A percentile compares a stretch with the other conserved stretches of the same genome.
These are phyloP conservation scores for Diarsia mendica DNA, from an alignment of 2,888 invertebrate species.

Conservation along the genomic window DNA sequence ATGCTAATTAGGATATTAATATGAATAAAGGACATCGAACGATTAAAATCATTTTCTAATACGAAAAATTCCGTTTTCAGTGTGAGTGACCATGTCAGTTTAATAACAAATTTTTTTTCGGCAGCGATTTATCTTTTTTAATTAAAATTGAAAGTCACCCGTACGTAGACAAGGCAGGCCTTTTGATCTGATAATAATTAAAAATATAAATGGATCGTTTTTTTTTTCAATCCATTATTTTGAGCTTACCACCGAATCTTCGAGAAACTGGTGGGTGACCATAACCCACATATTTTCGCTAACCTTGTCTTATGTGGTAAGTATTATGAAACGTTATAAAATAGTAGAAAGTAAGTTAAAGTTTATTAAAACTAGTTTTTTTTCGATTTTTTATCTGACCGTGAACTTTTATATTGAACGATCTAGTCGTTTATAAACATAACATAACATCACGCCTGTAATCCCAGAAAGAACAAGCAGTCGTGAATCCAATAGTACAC, in stretches of 20 bases:
- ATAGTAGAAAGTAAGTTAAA: not conserved
- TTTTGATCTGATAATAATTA: not conserved
- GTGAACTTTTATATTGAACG: not conserved
- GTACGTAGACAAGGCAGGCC: not conserved
- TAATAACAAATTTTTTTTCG: not conserved
- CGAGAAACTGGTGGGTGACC: conserved; percentile 3
- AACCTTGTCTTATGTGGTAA: conserved; percentile 1
- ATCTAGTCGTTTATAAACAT: no score
- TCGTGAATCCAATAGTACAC: no score
- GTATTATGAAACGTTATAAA: conserved; percentile 14
- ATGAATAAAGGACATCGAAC: no score
- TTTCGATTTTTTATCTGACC: not conserved
- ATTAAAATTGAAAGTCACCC: not conserved
- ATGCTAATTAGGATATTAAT: no score
- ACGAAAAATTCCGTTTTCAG: no score
- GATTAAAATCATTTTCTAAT: no score
- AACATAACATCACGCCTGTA: no score
- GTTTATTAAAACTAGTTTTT: not conserved
- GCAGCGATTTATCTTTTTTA: not conserved
- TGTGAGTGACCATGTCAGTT: no score
- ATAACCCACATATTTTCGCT: conserved; percentile 6
- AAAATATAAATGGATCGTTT: not conserved
- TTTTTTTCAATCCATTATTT: not conserved
- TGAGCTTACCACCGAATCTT: not conserved
- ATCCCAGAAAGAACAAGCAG: no score